These are phyloP conservation scores for Drosophila algonquin DNA, from an alignment of 2,888 invertebrate genomes.

Conservation along the genomic window DNA sequence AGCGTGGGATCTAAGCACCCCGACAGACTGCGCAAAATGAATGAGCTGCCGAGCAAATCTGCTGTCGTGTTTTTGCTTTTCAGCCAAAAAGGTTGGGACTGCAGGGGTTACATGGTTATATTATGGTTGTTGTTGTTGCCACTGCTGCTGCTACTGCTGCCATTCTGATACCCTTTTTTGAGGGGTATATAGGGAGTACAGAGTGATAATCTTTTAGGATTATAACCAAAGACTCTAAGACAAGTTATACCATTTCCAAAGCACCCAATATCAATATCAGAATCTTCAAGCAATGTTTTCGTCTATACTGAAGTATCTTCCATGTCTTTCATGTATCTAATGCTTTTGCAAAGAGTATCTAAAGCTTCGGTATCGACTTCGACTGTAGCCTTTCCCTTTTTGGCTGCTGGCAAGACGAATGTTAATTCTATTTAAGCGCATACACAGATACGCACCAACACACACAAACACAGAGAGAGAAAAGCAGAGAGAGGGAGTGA, in stretches of 20 bases:
- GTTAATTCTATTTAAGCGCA: conserved; percentile 76
- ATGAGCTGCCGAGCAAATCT: conserved; percentile 78
- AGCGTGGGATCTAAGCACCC: conserved; percentile 54
- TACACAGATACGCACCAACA: conserved; percentile 39
- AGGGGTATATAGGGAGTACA: neutral
- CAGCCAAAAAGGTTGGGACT: conserved; percentile 64
- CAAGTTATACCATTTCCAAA: too few species aligned
- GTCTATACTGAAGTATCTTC: too few species aligned
- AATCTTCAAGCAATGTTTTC: too few species aligned
- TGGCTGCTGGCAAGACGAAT: conserved; percentile 70
- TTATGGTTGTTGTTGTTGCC: conserved; percentile 22
- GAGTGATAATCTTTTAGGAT: too few species aligned
- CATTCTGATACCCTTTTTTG: conserved; percentile 10
- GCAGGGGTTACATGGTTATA: conserved; percentile 52
- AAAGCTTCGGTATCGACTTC: neutral
- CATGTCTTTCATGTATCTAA: too few species aligned
- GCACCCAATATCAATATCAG: too few species aligned
- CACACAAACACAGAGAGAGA: conserved; percentile 29
- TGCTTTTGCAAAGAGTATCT: neutral
- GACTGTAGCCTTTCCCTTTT: neutral
- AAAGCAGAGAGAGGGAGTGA: neutral
- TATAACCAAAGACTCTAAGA: too few species aligned
- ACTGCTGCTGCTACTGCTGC: conserved; percentile 13
- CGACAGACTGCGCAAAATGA: conserved; percentile 69
- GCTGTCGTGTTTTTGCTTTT: conserved; percentile 70